Evolutionary conservation across 2,113 vertebrate genomes (phyloP), one percentile per base, ranked within the genome.

Genomic region (Toxotes jaculatrix): DNA sequence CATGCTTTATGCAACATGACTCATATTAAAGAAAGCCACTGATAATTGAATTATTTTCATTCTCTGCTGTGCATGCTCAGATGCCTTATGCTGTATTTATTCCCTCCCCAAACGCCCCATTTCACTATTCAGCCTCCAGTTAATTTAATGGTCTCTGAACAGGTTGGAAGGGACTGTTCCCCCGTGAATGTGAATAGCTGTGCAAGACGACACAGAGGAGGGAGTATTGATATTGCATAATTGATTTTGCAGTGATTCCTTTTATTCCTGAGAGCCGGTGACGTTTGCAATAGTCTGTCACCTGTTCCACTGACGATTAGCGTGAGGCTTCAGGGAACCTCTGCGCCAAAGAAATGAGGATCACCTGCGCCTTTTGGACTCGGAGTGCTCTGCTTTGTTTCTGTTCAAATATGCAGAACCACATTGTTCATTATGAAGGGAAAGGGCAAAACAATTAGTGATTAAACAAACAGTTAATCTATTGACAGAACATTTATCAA

Each of bases 11-110:
- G 86, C 83, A 90, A 82, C 89, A 62, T 76, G 81, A 86, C 84
- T 86, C 78, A 79, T 73, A 87, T 84, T 84, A 85, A 92, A 89
- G 74, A 91, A 84, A 84, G 84, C 36, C 60, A 57, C 49, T 77
- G 61, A 92, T 90, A 87, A 93, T 89, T 88, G 47, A 89, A 92
- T 90, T 77, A 87, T 89, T 90, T 87, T 84, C 74, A 43, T 82
- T 84, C 70, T 82, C 77, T 59, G 77, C 74, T 36, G 21, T 80
- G 60, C 79, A 72, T 16, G 40, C 74, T 83, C 60, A 67, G 69
- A 47, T 3, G 56, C 72, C 40, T 75, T 53, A 45, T 9, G 62
- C 76, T 36, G 63, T 87, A 87, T 85, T 79, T 66, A 86, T 88
- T 86, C 86, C 55, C 47, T 27, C 62, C 62, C 65, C 86, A 57